Evolutionary conservation across 2,888 invertebrate genomes (phyloP).

Genomic region (Bellardia bayeri): DNA sequence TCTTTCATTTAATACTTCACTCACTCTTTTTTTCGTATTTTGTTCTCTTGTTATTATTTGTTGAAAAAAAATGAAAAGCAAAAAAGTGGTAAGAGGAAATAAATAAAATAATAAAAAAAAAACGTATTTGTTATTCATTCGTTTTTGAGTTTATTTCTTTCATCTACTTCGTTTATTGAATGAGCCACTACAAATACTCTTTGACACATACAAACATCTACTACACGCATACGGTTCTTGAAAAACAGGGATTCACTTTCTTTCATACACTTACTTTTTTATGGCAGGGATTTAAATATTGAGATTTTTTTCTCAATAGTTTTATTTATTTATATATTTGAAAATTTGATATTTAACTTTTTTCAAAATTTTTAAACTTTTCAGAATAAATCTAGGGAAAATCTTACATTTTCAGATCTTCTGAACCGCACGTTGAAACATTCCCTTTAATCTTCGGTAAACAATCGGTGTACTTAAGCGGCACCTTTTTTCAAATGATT

Average conservation of each 20-base stretch:
- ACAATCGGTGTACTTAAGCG: no score
- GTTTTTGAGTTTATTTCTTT: background rate
- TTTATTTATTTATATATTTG: background rate
- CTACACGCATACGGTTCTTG: background rate
- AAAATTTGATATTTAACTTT: no score
- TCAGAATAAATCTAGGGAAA: no score
- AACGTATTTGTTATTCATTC: background rate
- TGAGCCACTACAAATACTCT: background rate
- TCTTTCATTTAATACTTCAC: constrained; percentile 8
- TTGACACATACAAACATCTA: background rate
- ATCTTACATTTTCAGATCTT: no score
- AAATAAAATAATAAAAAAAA: background rate
- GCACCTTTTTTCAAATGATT: no score
- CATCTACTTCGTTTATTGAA: background rate
- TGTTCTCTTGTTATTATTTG: background rate
- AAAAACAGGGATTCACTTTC: background rate
- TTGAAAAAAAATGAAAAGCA: background rate
- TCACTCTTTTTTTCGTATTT: background rate
- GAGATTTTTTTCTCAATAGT: background rate
- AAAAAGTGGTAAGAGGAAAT: background rate
- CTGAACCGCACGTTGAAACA: no score
- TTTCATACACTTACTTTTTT: constrained; percentile 16
- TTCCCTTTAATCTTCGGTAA: no score
- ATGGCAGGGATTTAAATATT: constrained; percentile 46
- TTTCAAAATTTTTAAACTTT: no score